Evolutionary conservation across 2,888 invertebrate genomes (phyloP).

Genomic region (Andrena minutula): DNA sequence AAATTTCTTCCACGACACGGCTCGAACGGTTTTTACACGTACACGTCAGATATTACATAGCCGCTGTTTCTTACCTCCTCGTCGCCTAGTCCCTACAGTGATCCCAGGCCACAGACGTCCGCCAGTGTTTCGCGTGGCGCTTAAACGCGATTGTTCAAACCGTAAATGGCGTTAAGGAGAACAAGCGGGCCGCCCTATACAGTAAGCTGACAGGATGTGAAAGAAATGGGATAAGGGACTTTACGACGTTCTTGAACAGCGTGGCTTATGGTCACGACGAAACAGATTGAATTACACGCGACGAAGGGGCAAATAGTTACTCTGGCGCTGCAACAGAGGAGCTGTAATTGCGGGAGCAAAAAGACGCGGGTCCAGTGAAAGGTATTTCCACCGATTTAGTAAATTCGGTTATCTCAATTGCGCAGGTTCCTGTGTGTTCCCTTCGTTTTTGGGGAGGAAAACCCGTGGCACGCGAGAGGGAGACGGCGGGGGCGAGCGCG

Average conservation of each 20-base stretch:
- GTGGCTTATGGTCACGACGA: constrained; percentile 38
- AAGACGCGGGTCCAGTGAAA: not conserved
- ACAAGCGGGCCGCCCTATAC: too few relatives aligned
- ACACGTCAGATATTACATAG: not conserved
- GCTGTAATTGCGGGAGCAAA: not conserved
- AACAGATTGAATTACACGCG: constrained; percentile 49
- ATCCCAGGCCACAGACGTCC: not conserved
- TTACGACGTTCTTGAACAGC: constrained; percentile 36
- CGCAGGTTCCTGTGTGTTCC: not conserved
- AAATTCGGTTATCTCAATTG: constrained; percentile 36
- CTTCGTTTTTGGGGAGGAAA: not conserved
- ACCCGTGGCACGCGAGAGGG: not conserved
- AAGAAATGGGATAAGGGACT: constrained; percentile 20
- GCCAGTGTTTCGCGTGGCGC: not conserved
- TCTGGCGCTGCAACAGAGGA: too few relatives aligned
- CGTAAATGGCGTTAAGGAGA: constrained; percentile 4
- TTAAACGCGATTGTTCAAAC: constrained; percentile 13
- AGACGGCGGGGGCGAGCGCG: constrained; percentile 25
- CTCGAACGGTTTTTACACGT: not conserved
- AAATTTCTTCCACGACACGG: constrained; percentile 33
- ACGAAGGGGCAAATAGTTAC: constrained; percentile 17
- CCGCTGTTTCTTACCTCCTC: constrained; percentile 9
- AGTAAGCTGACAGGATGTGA: not conserved
- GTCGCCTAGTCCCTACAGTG: too few relatives aligned
- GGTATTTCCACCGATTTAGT: constrained; percentile 10